Conservation (phyloP, 2,888 invertebrate species). For the Galerucella nymphaeae region DNA sequence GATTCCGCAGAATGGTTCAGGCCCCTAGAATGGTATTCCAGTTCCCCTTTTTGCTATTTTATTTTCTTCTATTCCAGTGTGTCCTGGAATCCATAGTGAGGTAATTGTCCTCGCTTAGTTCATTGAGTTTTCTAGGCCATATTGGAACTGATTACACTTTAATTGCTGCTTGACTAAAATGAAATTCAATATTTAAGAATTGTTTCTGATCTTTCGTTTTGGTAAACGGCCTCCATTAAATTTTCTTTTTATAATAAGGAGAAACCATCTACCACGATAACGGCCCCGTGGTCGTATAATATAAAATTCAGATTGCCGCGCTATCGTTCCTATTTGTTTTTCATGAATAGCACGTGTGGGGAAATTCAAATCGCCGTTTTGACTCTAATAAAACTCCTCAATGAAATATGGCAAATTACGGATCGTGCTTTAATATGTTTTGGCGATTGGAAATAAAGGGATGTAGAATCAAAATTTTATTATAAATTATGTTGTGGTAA, state of each 20-base stretch:
- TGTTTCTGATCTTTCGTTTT: not conserved
- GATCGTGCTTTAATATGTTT: slow-evolving; percentile 42
- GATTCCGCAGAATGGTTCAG: too few relatives aligned
- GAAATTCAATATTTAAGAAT: too few relatives aligned
- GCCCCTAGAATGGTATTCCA: too few relatives aligned
- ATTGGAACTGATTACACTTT: too few relatives aligned
- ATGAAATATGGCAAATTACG: slow-evolving; percentile 41
- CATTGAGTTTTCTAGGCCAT: too few relatives aligned
- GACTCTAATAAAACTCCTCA: slow-evolving; percentile 44
- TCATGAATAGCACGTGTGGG: slow-evolving; percentile 48
- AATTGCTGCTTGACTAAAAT: too few relatives aligned
- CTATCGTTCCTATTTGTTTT: slow-evolving; percentile 47
- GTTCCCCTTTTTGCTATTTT: too few relatives aligned
- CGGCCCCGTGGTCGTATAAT: slow-evolving; percentile 21
- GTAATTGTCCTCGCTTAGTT: too few relatives aligned
- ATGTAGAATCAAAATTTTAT: slow-evolving; percentile 4
- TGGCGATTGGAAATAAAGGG: slow-evolving; percentile 4
- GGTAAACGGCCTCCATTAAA: slow-evolving; percentile 16
- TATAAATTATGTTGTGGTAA: slow-evolving; percentile 16
- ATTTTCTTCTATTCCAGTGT: too few relatives aligned
- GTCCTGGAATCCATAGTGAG: too few relatives aligned
- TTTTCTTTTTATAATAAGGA: slow-evolving; percentile 23
- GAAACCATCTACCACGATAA: slow-evolving; percentile 35
- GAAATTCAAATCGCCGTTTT: slow-evolving; percentile 45
- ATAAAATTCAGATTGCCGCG: slow-evolving; percentile 46